Conservation (phyloP, 2,113 vertebrate species). For the Daubentonia madagascariensis region DNA sequence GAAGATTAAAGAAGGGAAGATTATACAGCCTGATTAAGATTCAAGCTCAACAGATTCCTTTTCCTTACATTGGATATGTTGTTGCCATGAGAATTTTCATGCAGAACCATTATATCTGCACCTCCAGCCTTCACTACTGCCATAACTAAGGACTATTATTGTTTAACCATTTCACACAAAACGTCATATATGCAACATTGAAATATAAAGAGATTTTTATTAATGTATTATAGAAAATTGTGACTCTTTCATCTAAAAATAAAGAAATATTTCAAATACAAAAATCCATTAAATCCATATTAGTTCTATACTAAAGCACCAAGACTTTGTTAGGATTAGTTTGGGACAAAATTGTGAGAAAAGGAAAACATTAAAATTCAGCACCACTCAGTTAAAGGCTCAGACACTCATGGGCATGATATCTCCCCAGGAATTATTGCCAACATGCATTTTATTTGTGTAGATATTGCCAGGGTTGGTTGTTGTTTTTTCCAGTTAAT, state of each 20-base stretch:
- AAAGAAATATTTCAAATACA: neutral
- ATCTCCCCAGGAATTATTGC: neutral
- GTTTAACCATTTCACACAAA: neutral
- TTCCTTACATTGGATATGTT: neutral
- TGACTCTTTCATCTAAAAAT: neutral
- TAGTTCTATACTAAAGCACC: neutral
- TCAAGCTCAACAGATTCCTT: neutral
- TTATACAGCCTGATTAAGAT: neutral
- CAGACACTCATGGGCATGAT: neutral
- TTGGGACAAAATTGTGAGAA: neutral
- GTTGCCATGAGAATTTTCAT: too few species aligned
- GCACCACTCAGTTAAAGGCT: fast-evolving
- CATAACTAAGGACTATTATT: too few species aligned
- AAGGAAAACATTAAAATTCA: neutral
- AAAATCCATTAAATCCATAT: neutral
- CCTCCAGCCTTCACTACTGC: neutral
- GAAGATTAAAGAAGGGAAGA: neutral
- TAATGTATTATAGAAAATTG: neutral
- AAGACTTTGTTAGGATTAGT: neutral
- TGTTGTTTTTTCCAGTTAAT: neutral
- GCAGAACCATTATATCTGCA: neutral
- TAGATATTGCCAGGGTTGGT: neutral
- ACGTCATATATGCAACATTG: neutral
- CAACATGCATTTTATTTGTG: neutral
- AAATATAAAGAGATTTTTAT: neutral